Conservation (phyloP, 1,140 invertebrate species). For the Pseudomyrmex cubaensis region DNA sequence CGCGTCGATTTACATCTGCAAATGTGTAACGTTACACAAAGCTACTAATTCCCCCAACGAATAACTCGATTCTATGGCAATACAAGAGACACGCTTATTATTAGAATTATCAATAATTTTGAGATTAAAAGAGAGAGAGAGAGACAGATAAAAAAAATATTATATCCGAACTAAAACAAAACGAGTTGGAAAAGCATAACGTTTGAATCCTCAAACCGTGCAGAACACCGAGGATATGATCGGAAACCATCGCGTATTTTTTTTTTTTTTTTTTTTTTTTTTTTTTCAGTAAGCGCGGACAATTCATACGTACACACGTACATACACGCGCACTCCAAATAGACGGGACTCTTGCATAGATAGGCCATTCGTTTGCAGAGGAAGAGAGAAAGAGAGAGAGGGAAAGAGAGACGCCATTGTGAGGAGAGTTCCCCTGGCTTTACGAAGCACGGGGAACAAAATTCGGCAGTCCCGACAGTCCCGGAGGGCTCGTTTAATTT, state of each 20-base stretch:
- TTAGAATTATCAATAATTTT: not conserved
- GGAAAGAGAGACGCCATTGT: constrained; percentile 50
- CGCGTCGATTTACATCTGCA: not conserved
- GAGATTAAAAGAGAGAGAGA: not conserved
- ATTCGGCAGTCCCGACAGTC: constrained; percentile 65
- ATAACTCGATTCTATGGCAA: not conserved
- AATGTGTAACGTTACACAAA: not conserved
- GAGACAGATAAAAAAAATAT: not conserved
- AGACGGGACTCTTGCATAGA: constrained; percentile 51
- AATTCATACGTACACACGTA: not conserved
- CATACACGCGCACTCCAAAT: constrained; percentile 8
- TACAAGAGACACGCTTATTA: not conserved
- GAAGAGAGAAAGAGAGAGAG: too few species aligned
- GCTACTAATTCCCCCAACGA: not conserved
- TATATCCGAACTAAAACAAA: not conserved
- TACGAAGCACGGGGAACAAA: constrained; percentile 59
- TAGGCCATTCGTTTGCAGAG: constrained; percentile 58
- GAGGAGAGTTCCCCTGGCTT: constrained; percentile 54
- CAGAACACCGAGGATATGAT: constrained; percentile 1
- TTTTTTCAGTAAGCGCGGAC: constrained; percentile 12
- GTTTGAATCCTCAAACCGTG: constrained; percentile 15
- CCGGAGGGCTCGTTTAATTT: constrained; percentile 72
- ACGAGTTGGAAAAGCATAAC: constrained; percentile 5
- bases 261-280: too few species aligned
- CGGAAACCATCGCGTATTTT: not conserved